Evolutionary conservation across 2,888 invertebrate genomes (phyloP).

Genomic region (Rhorus exstirpatorius): DNA sequence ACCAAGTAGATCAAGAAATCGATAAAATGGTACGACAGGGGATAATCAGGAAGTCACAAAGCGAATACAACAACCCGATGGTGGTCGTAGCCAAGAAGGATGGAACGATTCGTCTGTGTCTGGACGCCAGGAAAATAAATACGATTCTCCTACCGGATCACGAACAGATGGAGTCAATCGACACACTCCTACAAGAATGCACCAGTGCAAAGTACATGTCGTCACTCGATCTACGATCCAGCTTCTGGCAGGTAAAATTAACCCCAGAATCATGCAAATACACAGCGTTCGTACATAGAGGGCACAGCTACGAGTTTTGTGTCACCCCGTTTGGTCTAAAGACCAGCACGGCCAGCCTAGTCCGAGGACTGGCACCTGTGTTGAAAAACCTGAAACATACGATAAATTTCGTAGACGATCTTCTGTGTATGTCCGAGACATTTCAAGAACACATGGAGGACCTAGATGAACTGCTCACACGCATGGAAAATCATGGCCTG

Average conservation of each 20-base stretch:
- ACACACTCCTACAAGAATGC: constrained; percentile 9
- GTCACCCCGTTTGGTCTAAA: constrained; percentile 12
- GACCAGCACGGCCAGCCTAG: constrained; percentile 13
- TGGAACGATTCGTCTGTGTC: neutral
- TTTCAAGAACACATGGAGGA: neutral
- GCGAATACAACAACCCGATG: constrained; percentile 2
- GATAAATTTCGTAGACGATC: constrained; percentile 22
- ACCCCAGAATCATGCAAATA: neutral
- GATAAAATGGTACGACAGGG: neutral
- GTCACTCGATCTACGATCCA: neutral
- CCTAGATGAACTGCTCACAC: neutral
- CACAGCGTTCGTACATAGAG: constrained; percentile 13
- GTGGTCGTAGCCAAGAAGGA: neutral
- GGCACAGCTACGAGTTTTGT: neutral
- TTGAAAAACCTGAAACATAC: neutral
- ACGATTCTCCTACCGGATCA: neutral
- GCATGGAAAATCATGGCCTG: neutral
- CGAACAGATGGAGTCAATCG: neutral
- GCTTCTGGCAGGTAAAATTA: constrained; percentile 29
- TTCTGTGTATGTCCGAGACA: neutral
- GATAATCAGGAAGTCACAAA: neutral
- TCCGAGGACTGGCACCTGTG: neutral
- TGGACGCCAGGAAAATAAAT: constrained; percentile 6
- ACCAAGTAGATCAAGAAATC: constrained; percentile 1
- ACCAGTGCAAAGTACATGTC: neutral